Base-by-base conservation (phyloP, 2,888 invertebrate species). In the Caenorhabditis sp. region DNA sequence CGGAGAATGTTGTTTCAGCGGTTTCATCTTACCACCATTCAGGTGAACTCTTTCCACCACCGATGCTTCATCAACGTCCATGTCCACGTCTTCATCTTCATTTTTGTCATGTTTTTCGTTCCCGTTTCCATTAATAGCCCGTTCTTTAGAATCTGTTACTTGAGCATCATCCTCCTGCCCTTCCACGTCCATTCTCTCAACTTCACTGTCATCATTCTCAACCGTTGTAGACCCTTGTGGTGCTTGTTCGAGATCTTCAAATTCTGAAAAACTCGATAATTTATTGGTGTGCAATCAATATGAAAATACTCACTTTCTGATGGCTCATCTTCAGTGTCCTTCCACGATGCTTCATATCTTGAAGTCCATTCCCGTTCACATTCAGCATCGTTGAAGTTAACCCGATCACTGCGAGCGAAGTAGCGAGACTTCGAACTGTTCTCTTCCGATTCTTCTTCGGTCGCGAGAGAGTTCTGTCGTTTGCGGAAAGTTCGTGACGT, bases 181-280 rank as follows among this genome's bases (percentile, higher is more conserved):
- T 18, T 81, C 81, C 3, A 81, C 76, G 22, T 81, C 81, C 81
- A 81, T 81, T 32, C 70, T 26, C 37, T 81, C 81, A 35, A 81
- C 65, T 28, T 81, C 81, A 56, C 81, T 70, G 22, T 70, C 69
- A 35, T 74, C 74, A 22, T 62, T 58, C 32, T 67, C 77, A 22
- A 22, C 28, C 22, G 26, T 5, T 58, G 37, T 65, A 22, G 50
- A 35, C 44, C 5, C 60, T 51, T 40, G 18, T 68, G 58, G 9
- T 67, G 51, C 22, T 53, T 62, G 22, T 55, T 67, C 20, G 60
- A 67, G 58, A 60, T 60, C 60, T 35, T 58, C 35, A 76, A 68
- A 68, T 68, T 69, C 72, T 65, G 51, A 32, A 72, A 72, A 37
- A 18, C 47, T 47, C 28, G 18, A 28, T 8, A 71, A 53, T 35